Percentiles rank a stretch among this genome's conserved stretches.
phyloP scores from a whole-genome alignment of 2,797 vertebrate genomes.

The Petrocephalus schoutedeni region DNA sequence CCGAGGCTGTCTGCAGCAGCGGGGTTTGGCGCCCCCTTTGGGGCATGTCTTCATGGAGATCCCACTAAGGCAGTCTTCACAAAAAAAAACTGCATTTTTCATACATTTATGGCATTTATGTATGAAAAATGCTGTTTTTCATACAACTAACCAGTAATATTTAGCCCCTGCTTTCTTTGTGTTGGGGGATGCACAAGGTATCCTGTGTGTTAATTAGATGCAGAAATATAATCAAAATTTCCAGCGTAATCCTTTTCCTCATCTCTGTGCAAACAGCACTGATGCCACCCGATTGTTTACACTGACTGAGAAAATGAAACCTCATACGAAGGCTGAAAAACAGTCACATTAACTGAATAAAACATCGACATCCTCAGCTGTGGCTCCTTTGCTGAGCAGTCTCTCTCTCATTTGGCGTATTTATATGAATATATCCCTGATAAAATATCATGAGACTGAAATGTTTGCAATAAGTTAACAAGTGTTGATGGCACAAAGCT shows the following conservation, averaged over 20 bases:
- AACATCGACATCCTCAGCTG: slow-evolving; percentile 8
- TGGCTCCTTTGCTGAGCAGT: slow-evolving; percentile 24
- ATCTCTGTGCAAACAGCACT: not conserved
- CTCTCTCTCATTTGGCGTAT: slow-evolving; percentile 24
- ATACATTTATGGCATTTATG: no score
- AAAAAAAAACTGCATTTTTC: not conserved
- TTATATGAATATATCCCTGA: slow-evolving; percentile 13
- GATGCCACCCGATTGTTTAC: not conserved
- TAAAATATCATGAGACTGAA: slow-evolving; percentile 20
- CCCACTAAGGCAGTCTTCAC: not conserved
- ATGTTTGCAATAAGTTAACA: slow-evolving; percentile 44
- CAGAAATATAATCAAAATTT: not conserved
- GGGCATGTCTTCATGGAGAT: not conserved
- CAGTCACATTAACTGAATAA: slow-evolving; percentile 32
- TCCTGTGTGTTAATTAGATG: not conserved
- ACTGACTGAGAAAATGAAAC: not conserved
- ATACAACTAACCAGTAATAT: not conserved
- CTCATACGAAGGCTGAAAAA: not conserved
- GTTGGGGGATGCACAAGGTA: not conserved
- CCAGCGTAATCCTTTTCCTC: not conserved
- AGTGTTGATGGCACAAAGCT: slow-evolving; percentile 31
- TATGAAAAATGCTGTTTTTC: no score
- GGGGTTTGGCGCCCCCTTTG: not conserved
- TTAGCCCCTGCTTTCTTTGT: not conserved
- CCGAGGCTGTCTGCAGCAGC: not conserved